Evolutionary conservation across 2,888 invertebrate species (phyloP), one percentile per base, ranked within the genome.

Genomic region (Neoitamus cyanurus): DNA sequence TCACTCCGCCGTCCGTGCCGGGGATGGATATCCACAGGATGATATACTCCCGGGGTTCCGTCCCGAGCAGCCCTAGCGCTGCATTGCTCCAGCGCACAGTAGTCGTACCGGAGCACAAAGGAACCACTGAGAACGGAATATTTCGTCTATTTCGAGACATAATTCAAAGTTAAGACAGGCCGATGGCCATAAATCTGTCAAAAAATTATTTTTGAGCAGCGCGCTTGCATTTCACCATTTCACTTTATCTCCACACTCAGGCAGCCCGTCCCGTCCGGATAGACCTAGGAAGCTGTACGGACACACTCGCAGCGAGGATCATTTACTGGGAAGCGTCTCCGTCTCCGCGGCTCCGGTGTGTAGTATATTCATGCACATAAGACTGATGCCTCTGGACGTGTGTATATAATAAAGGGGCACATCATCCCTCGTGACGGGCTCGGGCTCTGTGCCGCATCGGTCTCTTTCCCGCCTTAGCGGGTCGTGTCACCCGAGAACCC

Each of bases 131-230:
- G 70, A 83, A 83, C 36, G 37, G 80, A 83, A 83, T 69, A 83
- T 83, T 83, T 83, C 70, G 83, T 87, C 87, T 87, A 87, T 87
- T 87, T 86, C 84, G 85, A 86, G 86, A 87, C 86, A 87, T 87
- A 87, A 87, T 87, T 87, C 87, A 87, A 86, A 87, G 86, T 86
- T 87, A 87, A 87, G 87, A 87, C 87, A 87, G 87, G 86, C 86
- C 87, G 86, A 87, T 86, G 73, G 87, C 85, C 86, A 87, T 87
- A 87, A 87, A 87, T 87, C 87, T 87, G 87, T 87, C 87, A 87
- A 86, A 87, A 87, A 87, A 86, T 84, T 84, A 85, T 84, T 86
- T 84, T 82, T 84, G 85, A 86, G 84, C 85, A 86, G 85, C 83
- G 75, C 84, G 85, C 84, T 85, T 85, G 86, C 86, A 86, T 86